Evolutionary conservation across 2,888 invertebrate genomes (phyloP), one percentile per base, ranked within the genome.

Genomic region (Sepioteuthis lessoniana): DNA sequence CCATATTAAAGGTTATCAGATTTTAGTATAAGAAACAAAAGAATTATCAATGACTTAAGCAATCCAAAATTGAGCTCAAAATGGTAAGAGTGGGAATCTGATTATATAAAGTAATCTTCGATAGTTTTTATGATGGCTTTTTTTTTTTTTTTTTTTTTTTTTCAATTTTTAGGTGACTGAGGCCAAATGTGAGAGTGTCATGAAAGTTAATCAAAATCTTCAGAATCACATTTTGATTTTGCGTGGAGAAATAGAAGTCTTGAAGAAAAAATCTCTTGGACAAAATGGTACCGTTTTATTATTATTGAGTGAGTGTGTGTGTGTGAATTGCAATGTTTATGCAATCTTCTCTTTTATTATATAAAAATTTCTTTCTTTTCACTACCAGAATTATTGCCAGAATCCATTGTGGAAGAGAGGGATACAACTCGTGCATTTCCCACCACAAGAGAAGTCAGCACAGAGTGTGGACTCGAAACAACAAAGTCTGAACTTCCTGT

Each of bases 171-270:
- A 96, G 96, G 95, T 96, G 94, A 95, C 96, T 5, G 96, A 96
- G 90, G 96, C 96, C 46, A 96, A 96, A 92, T 96, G 96, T 95
- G 91, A 94, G 46, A 94, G 95, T 28, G 94, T 96, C n/a, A 55
- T 96, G 38, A 95, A 95, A 47, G 95, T 96, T n/a, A 96, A 96
- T 94, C 96, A 96, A 94, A 95, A 95, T n/a, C 94, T 96, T 19
- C 96, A 96, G 93, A 94, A 95, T 0, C 95, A 96, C 25, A 95
- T 96, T 16, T 94, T 96, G 91, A 94, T 95, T 50, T 94, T 96
- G 16, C 95, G 95, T 46, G 95, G 95, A 93, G 95, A 96, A 90
- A 94, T 96, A 28, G 96, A 96, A 94, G 95, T 95, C 91, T 94
- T 95, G 38, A 90, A 94, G 60, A 55, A 94, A 37, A 38, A 91